A percentile compares a stretch with the other conserved stretches of the same genome.
Evolutionary conservation across 2,888 invertebrate species (phyloP).

Genomic region (Drosophila picticornis): DNA sequence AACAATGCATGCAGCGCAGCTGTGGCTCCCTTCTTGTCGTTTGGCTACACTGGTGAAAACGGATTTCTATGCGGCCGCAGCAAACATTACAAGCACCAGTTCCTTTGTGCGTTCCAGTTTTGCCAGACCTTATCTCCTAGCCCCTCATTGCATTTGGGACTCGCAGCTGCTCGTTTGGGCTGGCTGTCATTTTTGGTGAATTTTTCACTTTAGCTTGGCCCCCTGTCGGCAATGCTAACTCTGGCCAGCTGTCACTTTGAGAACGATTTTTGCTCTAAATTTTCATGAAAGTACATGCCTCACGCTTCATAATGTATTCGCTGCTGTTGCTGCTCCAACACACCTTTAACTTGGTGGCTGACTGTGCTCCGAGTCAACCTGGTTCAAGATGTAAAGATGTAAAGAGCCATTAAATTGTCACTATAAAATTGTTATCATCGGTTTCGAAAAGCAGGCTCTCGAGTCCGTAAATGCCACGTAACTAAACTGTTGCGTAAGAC

Average conservation of each 20-base stretch:
- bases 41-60: conserved; percentile 51
- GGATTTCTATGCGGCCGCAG: conserved; percentile 65
- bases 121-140: conserved; percentile 2
- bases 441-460: neutral
- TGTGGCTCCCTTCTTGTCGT: conserved; percentile 58
- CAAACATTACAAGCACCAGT: conserved; percentile 45
- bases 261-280: conserved; percentile 41
- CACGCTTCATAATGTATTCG: conserved; percentile 26
- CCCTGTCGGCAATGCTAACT: conserved; percentile 21
- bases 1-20: conserved; percentile 67
- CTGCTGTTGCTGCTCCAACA: neutral
- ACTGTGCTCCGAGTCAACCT: neutral
- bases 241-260: conserved; percentile 42
- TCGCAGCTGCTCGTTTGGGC: conserved; percentile 39
- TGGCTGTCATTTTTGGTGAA: conserved; percentile 58
- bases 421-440: conserved; percentile 37
- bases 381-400: conserved; percentile 35
- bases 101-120: conserved; percentile 35
- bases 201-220: conserved; percentile 58
- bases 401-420: conserved; percentile 66
- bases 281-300: conserved; percentile 72
- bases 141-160: conserved; percentile 17
- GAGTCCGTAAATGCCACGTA: neutral
- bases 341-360: conserved; percentile 16
- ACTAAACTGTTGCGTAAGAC: neutral